phyloP scores from a whole-genome alignment of 2,113 vertebrate species.

The Phoxinus phoxinus region DNA sequence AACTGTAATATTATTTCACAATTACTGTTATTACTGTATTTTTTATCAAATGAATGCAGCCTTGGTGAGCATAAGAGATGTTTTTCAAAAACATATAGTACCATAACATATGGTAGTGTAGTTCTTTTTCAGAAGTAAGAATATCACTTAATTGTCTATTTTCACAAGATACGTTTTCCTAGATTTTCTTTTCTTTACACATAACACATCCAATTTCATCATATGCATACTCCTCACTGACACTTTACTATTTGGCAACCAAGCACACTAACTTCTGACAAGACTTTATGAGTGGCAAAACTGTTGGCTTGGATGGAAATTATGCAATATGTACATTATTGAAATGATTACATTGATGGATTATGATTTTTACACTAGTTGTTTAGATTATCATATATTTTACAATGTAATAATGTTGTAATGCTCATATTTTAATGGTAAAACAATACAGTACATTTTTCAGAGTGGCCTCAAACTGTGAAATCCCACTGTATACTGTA shows the following conservation, averaged over 20 bases:
- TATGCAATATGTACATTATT: not conserved
- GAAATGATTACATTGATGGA: not conserved
- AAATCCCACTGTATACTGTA: not conserved
- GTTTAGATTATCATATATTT: not conserved
- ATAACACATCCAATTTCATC: not conserved
- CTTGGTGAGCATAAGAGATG: not conserved
- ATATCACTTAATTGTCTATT: too few relatives aligned
- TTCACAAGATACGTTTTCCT: too few relatives aligned
- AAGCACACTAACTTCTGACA: not conserved
- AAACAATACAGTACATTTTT: not conserved
- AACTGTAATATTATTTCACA: not conserved
- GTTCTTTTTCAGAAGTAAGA: too few relatives aligned
- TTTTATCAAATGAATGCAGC: not conserved
- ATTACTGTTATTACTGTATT: not conserved
- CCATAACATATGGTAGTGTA: too few relatives aligned
- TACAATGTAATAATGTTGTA: not conserved
- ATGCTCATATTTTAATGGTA: not conserved
- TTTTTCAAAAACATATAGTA: not conserved
- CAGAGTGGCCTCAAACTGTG: not conserved
- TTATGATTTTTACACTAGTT: not conserved
- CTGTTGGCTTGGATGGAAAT: not conserved
- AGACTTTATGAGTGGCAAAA: not conserved
- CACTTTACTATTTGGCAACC: not conserved
- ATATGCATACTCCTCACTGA: not conserved
- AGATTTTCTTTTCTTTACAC: too few relatives aligned